phyloP scores from a whole-genome alignment of 2,113 vertebrate genomes.

The Eulacestoma nigropectus region DNA sequence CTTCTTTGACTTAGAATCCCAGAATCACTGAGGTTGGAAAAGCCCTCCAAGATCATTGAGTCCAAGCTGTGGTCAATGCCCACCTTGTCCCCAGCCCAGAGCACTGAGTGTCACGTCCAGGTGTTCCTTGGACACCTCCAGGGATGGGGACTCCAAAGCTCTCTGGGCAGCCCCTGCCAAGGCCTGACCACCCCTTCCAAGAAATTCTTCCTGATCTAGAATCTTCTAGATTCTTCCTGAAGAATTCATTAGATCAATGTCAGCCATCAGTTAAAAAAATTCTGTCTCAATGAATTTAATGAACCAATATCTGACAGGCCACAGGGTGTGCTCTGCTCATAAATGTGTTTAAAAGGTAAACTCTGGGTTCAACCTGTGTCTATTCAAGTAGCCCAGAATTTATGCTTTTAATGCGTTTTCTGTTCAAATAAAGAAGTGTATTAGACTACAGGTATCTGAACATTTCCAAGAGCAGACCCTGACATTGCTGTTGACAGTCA shows the following conservation, averaged over 20 bases:
- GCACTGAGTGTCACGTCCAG: not conserved
- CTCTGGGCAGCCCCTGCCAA: not conserved
- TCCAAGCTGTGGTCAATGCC: fast-evolving
- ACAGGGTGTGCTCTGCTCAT: not conserved
- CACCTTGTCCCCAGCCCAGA: not conserved
- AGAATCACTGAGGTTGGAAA: not conserved
- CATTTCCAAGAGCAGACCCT: not conserved
- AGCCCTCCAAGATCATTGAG: not conserved
- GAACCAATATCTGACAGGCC: not conserved
- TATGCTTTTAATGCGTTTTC: not conserved
- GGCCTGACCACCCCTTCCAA: not conserved
- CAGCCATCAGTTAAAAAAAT: not conserved
- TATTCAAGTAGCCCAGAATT: not conserved
- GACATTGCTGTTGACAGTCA: not conserved
- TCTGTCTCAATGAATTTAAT: not conserved
- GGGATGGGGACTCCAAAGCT: not conserved
- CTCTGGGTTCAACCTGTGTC: not conserved
- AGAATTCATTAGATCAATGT: not conserved
- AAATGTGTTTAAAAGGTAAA: not conserved
- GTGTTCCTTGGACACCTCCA: not conserved
- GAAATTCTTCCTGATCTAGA: not conserved
- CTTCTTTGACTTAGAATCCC: not conserved
- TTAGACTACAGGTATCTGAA: not conserved
- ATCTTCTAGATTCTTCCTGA: not conserved
- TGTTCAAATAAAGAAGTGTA: not conserved